Conservation (phyloP, 2,797 vertebrate species). For the Sebastes goodei region DNA sequence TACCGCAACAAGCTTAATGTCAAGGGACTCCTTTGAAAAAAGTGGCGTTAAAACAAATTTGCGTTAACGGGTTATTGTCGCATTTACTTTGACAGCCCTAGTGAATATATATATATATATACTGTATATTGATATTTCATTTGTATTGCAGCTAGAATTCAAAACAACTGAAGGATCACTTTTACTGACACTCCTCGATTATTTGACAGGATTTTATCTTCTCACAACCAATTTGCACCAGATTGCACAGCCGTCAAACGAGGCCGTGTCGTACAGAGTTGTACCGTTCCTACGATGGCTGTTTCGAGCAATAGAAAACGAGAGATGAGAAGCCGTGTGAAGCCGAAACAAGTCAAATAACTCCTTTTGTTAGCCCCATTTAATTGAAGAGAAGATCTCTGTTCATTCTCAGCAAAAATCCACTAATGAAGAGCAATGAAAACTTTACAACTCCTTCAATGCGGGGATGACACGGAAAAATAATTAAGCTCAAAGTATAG, state of each 20-base stretch:
- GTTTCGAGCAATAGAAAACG: background rate
- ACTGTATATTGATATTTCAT: background rate
- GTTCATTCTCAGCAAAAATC: slow-evolving; percentile 2
- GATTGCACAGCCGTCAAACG: slow-evolving; percentile 21
- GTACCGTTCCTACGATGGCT: background rate
- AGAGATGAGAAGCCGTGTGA: slow-evolving; percentile 2
- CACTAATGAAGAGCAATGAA: slow-evolving; percentile 53
- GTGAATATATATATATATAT: background rate
- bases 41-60: too few species aligned
- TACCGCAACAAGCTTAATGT: too few species aligned
- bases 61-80: too few species aligned
- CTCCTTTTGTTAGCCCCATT: slow-evolving; percentile 12
- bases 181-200: background rate
- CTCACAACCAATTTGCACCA: slow-evolving; percentile 4
- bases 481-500: slow-evolving; percentile 38
- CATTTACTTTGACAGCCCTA: too few species aligned
- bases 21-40: too few species aligned
- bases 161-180: background rate
- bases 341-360: slow-evolving; percentile 1
- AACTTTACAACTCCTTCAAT: slow-evolving; percentile 20
- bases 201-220: slow-evolving; percentile 10
- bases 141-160: background rate
- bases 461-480: slow-evolving; percentile 25
- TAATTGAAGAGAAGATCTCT: slow-evolving; percentile 25
- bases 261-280: background rate